Conservation (phyloP, 2,113 vertebrate species). For the Chamaea fasciata region DNA sequence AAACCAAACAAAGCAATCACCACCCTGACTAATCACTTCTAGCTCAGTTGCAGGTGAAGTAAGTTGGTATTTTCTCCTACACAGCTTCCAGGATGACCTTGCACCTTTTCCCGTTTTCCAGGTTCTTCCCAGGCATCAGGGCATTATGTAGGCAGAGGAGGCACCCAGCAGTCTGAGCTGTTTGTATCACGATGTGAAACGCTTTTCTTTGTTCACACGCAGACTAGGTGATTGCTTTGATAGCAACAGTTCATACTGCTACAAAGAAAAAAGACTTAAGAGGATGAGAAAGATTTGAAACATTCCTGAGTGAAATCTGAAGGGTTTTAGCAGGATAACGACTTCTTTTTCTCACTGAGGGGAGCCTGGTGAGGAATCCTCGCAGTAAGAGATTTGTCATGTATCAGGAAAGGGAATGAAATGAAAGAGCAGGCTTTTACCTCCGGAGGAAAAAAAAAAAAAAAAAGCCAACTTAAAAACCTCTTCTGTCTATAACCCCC, state of each 20-base stretch:
- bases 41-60: not conserved
- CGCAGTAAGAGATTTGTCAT: not conserved
- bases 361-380: conserved; percentile 17
- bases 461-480: not conserved
- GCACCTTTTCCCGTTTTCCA: not conserved
- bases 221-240: conserved; percentile 35
- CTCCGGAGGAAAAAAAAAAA: not conserved
- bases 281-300: conserved; percentile 51
- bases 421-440: not conserved
- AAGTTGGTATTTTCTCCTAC: not conserved
- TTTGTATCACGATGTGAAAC: not conserved
- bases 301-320: conserved; percentile 35
- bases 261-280: conserved; percentile 24
- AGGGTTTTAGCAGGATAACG: conserved; percentile 30
- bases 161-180: not conserved
- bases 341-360: conserved; percentile 28
- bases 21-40: not conserved
- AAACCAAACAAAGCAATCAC: not conserved
- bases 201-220: not conserved
- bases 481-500: not conserved
- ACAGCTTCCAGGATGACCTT: not conserved
- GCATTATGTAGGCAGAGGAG: not conserved
- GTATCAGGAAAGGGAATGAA: not conserved
- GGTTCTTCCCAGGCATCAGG: not conserved
- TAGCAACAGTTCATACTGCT: conserved; percentile 44